Percentiles rank a stretch among this genome's conserved stretches.
Evolutionary conservation across 2,113 vertebrate species (phyloP).

Genomic region (Prunella himalayana): DNA sequence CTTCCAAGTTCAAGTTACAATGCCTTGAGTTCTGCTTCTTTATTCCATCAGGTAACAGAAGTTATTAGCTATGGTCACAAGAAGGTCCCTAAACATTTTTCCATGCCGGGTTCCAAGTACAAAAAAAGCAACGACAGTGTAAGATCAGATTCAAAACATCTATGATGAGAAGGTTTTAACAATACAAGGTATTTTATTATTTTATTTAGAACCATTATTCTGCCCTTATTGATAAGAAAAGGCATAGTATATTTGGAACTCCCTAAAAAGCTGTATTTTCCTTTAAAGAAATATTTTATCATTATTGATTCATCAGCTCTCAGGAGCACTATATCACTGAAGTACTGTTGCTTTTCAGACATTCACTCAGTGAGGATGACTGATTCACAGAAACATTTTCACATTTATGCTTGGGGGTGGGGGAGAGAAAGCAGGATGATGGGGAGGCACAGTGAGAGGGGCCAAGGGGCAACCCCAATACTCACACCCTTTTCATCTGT

Average conservation of each 20-base stretch:
- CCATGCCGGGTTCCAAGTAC: neutral
- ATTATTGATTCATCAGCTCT: neutral
- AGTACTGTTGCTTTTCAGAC: neutral
- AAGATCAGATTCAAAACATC: neutral
- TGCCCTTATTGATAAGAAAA: neutral
- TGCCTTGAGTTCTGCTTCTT: neutral
- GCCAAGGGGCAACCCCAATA: neutral
- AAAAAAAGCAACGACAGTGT: neutral
- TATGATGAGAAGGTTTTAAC: neutral
- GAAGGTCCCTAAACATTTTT: neutral
- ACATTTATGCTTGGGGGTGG: neutral
- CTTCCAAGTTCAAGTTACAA: neutral
- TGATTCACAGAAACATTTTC: neutral
- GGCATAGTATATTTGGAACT: neutral
- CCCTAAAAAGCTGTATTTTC: neutral
- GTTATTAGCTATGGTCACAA: neutral
- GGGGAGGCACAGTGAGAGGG: neutral
- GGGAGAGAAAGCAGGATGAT: neutral
- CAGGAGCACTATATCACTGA: neutral
- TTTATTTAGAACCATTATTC: neutral
- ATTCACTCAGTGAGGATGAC: neutral
- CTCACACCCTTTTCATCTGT: neutral
- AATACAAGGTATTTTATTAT: neutral
- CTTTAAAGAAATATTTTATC: neutral
- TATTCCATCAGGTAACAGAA: neutral